Conservation (phyloP, 2,797 vertebrate species). For the Tolypeutes matacus region DNA sequence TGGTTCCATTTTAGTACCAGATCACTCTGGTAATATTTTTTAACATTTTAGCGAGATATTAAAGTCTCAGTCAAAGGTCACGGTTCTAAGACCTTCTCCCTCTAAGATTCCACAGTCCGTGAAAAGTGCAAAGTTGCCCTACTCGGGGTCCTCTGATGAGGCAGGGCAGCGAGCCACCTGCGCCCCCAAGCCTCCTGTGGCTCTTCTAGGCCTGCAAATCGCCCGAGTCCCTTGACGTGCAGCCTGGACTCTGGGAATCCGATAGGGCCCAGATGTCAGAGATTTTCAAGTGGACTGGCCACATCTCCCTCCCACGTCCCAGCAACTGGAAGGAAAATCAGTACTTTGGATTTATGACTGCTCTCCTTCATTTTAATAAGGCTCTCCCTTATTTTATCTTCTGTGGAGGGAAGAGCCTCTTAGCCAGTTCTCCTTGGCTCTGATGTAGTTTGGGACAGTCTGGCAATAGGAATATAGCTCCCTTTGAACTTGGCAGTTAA, state of each 20-base stretch:
- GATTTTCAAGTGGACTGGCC: background rate
- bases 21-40: background rate
- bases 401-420: background rate
- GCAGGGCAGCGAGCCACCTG: too few relatives aligned
- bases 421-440: conserved; percentile 1
- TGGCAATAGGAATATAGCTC: background rate
- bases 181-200: background rate
- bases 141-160: background rate
- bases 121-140: background rate
- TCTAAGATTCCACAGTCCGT: background rate
- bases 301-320: background rate
- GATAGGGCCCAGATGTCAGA: background rate
- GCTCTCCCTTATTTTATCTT: background rate
- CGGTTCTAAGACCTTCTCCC: background rate
- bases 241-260: background rate
- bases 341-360: background rate
- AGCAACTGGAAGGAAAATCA: background rate
- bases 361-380: too few relatives aligned
- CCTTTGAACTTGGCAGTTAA: conserved; percentile 45
- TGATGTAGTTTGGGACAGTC: background rate
- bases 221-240: background rate
- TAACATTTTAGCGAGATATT: background rate
- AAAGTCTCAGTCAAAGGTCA: background rate
- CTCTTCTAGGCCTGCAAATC: background rate
- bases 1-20: background rate